Conservation (phyloP, 2,113 vertebrate species). For the Gobiocypris rarus region DNA sequence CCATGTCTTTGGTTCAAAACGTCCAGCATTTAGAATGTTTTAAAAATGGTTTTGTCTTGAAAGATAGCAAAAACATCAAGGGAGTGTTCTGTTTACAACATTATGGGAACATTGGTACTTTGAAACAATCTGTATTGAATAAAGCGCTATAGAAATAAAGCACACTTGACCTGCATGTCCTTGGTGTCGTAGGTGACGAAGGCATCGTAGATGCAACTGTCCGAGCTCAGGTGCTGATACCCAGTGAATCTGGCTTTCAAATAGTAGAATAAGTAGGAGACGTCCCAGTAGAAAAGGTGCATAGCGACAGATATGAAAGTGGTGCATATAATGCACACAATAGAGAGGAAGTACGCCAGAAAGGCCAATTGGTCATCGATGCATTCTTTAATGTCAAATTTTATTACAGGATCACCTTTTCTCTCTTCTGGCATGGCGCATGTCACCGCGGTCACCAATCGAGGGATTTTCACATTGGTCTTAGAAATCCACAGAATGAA, state of each 20-base stretch:
- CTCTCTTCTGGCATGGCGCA: conserved; percentile 66
- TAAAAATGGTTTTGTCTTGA: no score
- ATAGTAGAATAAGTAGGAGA: conserved; percentile 72
- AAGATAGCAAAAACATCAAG: no score
- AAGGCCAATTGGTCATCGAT: conserved; percentile 62
- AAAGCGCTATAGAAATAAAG: neutral
- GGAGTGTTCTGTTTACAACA: no score
- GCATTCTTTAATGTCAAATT: conserved; percentile 69
- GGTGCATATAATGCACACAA: conserved; percentile 63
- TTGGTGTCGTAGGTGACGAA: conserved; percentile 78
- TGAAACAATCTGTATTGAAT: neutral
- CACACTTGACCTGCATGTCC: conserved; percentile 67
- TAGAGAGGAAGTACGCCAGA: conserved; percentile 64
- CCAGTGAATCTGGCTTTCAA: conserved; percentile 72
- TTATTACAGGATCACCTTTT: conserved; percentile 54
- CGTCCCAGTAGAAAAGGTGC: conserved; percentile 81
- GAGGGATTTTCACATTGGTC: conserved; percentile 68
- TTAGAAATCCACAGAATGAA: conserved; percentile 75
- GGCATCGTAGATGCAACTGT: conserved; percentile 69
- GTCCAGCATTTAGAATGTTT: no score
- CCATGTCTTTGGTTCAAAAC: no score
- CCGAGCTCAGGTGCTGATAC: conserved; percentile 63
- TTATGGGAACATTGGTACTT: no score
- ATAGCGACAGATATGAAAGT: conserved; percentile 66
- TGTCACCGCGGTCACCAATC: conserved; percentile 66